Evolutionary conservation across 2,888 invertebrate species (phyloP).

Genomic region (Drosophila neonasuta): DNA sequence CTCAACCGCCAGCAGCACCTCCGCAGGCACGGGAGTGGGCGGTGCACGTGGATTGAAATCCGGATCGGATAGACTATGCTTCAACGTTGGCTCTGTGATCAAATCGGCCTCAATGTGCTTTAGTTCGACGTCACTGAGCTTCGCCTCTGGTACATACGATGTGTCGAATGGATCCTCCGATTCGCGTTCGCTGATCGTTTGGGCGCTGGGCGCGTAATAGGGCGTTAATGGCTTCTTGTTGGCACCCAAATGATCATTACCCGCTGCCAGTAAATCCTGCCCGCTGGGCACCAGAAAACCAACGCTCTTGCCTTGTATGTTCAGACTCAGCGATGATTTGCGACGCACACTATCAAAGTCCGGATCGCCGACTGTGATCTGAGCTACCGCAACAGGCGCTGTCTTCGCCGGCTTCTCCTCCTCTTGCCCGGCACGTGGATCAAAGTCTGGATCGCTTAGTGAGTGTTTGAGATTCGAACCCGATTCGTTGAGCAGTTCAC

Average conservation of each 20-base stretch:
- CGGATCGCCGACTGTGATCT: conserved; percentile 22
- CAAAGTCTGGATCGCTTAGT: conserved; percentile 90
- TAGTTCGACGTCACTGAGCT: conserved; percentile 90
- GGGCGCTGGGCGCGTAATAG: conserved; percentile 86
- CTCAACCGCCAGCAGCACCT: conserved; percentile 82
- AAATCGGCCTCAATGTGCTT: conserved; percentile 89
- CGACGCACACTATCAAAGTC: conserved; percentile 82
- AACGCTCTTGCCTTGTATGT: conserved; percentile 84
- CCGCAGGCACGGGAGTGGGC: conserved; percentile 79
- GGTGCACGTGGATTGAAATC: conserved; percentile 84
- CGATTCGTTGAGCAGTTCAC: conserved; percentile 86
- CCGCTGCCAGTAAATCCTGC: conserved; percentile 84
- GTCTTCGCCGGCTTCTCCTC: conserved; percentile 38
- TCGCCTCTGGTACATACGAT: conserved; percentile 89
- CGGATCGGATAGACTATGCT: conserved; percentile 86
- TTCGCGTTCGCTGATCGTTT: conserved; percentile 82
- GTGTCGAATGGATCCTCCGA: conserved; percentile 93
- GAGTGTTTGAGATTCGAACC: conserved; percentile 83
- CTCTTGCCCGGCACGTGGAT: conserved; percentile 87
- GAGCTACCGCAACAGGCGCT: conserved; percentile 13
- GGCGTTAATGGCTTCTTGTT: conserved; percentile 90
- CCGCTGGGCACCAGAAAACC: conserved; percentile 85
- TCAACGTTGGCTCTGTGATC: conserved; percentile 83
- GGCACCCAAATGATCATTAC: conserved; percentile 83
- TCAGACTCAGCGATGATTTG: conserved; percentile 85